Base-by-base conservation (phyloP, 2,113 vertebrate genomes). In the Nothobranchius kuhntae region DNA sequence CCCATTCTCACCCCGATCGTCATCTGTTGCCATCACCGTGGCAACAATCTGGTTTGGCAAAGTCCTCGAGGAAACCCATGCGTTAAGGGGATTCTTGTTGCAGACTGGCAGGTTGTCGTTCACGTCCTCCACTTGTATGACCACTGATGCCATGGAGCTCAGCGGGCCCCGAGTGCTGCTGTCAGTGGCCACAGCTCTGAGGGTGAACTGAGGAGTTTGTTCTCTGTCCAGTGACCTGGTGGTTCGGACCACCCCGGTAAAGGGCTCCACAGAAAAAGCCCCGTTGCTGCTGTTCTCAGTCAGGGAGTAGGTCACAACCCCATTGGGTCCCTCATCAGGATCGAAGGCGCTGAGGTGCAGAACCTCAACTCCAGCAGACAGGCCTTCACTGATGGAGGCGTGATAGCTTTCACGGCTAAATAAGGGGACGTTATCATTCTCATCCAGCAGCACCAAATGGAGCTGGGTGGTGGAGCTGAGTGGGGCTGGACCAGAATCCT, bases 51-150 rank as follows among this genome's bases (percentile, higher is more conserved):
- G 87, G 64, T 94, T 95, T 3, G 83, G 79, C 30, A 73, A 36
- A 0, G 71, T 90, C 61, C 82, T 81, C 47, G 68, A 40, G 30
- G 93, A 80, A 24, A 97, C 77, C 80, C 93, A 92, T 2, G 81
- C 81, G 7, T 84, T 87, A 8, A 94, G 6, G 50, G 92, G 94
- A 61, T 94, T 95, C 77, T 93, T 90, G 1, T 87, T 73, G 78
- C 95, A 97, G 26, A 89, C 0, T 0, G 96, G 97, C 9, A 83
- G 53, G 0, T 98, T 98, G 88, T 99, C 97, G 35, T 99, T 99
- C n/a, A 94, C 73, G 53, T 98, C 97, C 11, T 94, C 92, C 69
- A 99, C 9, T 0, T 87, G 76, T 1, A 98, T 68, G 12, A 83
- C 83, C 7, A 99, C 66, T 0, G 70, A 85, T 6, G 88, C 91